These are phyloP conservation scores for Gallinago nigripennis DNA, from an alignment of 2,797 vertebrate species.

Conservation along the genomic window DNA sequence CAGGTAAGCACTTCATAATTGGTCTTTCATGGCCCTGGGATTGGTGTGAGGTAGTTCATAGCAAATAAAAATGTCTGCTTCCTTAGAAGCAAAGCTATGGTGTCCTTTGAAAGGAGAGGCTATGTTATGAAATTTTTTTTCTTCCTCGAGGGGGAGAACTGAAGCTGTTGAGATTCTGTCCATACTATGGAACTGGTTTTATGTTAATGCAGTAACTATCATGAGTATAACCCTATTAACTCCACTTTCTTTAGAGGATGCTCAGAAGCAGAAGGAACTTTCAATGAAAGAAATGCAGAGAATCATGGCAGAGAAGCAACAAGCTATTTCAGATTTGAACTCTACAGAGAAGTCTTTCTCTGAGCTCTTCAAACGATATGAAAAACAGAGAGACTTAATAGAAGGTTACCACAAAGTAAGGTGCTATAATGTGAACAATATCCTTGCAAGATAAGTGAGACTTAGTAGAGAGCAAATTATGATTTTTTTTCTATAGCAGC, in stretches of 20 bases:
- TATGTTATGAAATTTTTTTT: background rate
- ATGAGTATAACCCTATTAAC: background rate
- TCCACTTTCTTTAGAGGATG: slow-evolving; percentile 77
- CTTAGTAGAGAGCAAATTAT: background rate
- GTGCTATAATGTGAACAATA: background rate
- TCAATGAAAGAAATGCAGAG: slow-evolving; percentile 77
- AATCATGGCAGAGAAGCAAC: slow-evolving; percentile 84
- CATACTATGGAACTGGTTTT: background rate
- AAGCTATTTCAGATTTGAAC: slow-evolving; percentile 82
- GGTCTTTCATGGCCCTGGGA: background rate
- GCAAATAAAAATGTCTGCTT: background rate
- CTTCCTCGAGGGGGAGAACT: background rate
- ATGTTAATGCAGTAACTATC: background rate
- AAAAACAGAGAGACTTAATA: slow-evolving; percentile 89
- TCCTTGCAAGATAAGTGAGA: background rate
- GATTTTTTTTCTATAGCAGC: background rate
- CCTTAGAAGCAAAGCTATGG: background rate
- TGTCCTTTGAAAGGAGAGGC: background rate
- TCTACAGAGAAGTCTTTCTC: slow-evolving; percentile 89
- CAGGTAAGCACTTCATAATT: background rate
- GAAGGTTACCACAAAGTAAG: slow-evolving; percentile 89
- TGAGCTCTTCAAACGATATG: slow-evolving; percentile 89
- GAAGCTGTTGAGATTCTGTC: background rate
- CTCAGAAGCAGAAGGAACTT: slow-evolving; percentile 80
- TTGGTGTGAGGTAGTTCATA: background rate